A percentile compares a stretch with the other conserved stretches of the same genome.
Conservation (phyloP, 2,113 vertebrate genomes). For the Ranitomeya variabilis region DNA sequence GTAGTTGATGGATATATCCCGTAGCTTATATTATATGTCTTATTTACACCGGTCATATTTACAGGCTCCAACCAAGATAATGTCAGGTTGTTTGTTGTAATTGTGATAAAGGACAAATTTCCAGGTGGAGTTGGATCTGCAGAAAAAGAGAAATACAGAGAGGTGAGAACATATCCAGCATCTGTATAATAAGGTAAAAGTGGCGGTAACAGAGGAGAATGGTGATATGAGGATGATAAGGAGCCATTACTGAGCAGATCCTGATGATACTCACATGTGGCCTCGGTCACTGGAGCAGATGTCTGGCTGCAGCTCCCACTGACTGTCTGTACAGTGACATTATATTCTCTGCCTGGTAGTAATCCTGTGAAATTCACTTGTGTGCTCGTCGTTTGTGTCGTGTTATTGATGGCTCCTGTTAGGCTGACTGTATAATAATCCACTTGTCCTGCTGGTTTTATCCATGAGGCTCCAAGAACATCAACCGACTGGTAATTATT, state of each 20-base stretch:
- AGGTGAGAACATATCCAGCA: too few relatives aligned
- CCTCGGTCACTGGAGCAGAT: neutral
- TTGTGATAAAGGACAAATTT: neutral
- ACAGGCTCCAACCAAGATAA: conserved; percentile 32
- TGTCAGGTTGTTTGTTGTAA: neutral
- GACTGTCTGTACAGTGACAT: neutral
- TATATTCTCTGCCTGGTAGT: neutral
- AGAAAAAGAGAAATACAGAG: neutral
- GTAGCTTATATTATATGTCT: conserved; percentile 24
- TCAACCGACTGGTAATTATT: neutral
- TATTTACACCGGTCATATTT: conserved; percentile 4
- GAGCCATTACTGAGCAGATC: neutral
- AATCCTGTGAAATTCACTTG: neutral
- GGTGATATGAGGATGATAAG: too few relatives aligned
- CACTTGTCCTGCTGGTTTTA: neutral
- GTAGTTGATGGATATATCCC: neutral
- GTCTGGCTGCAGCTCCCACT: neutral
- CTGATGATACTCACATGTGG: conserved; percentile 5
- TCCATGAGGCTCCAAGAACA: neutral
- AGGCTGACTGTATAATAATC: too few relatives aligned
- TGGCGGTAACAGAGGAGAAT: too few relatives aligned
- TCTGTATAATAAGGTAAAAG: too few relatives aligned
- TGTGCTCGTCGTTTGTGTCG: neutral
- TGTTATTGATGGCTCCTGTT: too few relatives aligned
- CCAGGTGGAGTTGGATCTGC: conserved; percentile 18